These are phyloP conservation scores for Hypomesus transpacificus DNA, from an alignment of 2,113 vertebrate genomes.

Conservation along the genomic window DNA sequence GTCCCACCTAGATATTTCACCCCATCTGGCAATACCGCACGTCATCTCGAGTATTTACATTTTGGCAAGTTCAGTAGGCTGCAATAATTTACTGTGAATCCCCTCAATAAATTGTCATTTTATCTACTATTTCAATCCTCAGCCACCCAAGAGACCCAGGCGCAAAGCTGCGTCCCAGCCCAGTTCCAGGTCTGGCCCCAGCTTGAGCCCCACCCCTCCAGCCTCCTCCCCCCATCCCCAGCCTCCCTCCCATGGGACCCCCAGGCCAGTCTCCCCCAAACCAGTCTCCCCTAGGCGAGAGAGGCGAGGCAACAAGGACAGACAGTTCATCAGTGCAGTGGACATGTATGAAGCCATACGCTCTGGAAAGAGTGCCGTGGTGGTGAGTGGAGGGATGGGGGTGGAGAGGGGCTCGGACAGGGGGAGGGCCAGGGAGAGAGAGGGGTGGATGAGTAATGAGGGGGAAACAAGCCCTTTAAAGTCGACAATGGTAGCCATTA, in stretches of 20 bases:
- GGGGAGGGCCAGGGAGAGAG: conserved; percentile 18
- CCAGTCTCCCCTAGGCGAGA: conserved; percentile 18
- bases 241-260: conserved; percentile 16
- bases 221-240: conserved; percentile 21
- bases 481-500: conserved; percentile 48
- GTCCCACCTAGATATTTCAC: too few species aligned
- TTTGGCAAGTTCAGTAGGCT: too few species aligned
- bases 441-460: conserved; percentile 44
- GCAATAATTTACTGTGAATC: conserved; percentile 29
- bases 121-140: conserved; percentile 47
- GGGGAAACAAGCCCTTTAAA: conserved; percentile 36
- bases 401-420: conserved; percentile 10
- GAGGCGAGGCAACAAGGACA: neutral
- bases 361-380: conserved; percentile 73
- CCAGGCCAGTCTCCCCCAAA: conserved; percentile 11
- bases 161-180: conserved; percentile 35
- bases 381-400: conserved; percentile 66
- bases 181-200: conserved; percentile 17
- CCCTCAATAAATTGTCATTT: conserved; percentile 25
- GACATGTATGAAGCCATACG: conserved; percentile 78
- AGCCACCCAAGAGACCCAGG: conserved; percentile 60
- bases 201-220: conserved; percentile 18
- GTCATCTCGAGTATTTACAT: too few species aligned
- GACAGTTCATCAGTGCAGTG: conserved; percentile 31
- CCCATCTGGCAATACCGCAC: too few species aligned